Percentiles rank a stretch among this genome's conserved stretches.
phyloP scores from a whole-genome alignment of 2,888 invertebrate species.

The Hirudinaria manillensis region DNA sequence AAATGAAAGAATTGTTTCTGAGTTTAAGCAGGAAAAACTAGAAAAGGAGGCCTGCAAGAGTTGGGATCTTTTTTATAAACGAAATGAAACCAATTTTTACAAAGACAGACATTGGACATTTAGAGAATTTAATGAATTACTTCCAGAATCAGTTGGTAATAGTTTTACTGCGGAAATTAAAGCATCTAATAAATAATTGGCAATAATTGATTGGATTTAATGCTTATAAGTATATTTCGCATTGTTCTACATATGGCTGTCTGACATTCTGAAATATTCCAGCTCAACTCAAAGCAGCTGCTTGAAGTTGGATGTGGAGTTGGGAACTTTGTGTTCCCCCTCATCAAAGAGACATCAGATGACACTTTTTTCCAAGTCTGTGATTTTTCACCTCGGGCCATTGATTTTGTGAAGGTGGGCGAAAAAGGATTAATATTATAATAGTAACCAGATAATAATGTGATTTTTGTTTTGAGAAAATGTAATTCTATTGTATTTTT shows the following conservation, averaged over 20 bases:
- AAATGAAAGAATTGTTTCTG: conserved; percentile 52
- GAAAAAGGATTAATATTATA: no score
- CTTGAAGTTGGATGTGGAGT: conserved; percentile 91
- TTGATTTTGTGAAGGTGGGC: conserved; percentile 70
- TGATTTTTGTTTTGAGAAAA: no score
- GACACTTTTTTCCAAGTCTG: conserved; percentile 70
- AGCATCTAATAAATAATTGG: not conserved
- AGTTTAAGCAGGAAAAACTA: conserved; percentile 69
- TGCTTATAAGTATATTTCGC: not conserved
- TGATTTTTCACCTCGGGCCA: conserved; percentile 84
- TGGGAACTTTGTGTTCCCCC: conserved; percentile 88
- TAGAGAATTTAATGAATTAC: conserved; percentile 80
- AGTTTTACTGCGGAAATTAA: not conserved
- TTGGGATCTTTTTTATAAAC: conserved; percentile 94
- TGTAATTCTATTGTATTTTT: no score
- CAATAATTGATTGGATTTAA: not conserved
- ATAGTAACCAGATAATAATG: no score
- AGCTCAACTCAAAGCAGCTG: conserved; percentile 47
- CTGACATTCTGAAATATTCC: not conserved
- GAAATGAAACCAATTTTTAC: conserved; percentile 87
- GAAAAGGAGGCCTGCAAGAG: conserved; percentile 78
- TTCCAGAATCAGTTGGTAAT: conserved; percentile 49
- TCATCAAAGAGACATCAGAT: conserved; percentile 71
- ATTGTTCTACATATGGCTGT: not conserved
- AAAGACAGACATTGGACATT: conserved; percentile 94